phyloP scores from a whole-genome alignment of 2,797 vertebrate genomes.

The Acanthurus leucopareius region DNA sequence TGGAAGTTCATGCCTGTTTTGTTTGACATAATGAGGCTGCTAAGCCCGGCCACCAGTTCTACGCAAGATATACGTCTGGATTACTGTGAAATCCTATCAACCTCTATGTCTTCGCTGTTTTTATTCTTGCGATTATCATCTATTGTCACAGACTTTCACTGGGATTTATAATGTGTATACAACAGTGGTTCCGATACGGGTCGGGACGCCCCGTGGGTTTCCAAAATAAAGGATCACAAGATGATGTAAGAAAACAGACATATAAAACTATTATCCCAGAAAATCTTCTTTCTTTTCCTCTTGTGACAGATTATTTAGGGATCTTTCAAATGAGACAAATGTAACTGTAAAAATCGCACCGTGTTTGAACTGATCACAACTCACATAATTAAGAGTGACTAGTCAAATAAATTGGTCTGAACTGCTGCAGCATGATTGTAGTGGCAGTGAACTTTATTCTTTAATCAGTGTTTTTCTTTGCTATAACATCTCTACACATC shows the following conservation, averaged over 20 bases:
- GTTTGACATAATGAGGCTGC: conserved; percentile 31
- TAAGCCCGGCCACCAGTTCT: not conserved
- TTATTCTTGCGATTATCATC: not conserved
- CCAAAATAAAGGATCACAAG: not conserved
- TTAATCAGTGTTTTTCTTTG: not conserved
- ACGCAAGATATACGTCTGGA: not conserved
- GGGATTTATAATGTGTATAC: not conserved
- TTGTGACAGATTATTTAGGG: not conserved
- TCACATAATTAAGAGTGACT: not conserved
- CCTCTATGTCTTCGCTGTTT: not conserved
- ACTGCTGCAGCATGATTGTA: not conserved
- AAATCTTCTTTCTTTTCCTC: not conserved
- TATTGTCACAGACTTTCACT: not conserved
- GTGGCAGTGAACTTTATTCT: conserved; percentile 47
- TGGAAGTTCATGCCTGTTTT: conserved; percentile 26
- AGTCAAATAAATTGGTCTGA: not conserved
- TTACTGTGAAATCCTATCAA: not conserved
- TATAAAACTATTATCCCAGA: too few species aligned
- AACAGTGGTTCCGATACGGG: not conserved
- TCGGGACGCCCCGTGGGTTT: not conserved
- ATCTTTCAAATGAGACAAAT: not conserved
- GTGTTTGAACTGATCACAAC: not conserved
- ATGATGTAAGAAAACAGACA: too few species aligned
- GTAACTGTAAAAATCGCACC: not conserved
- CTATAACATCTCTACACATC: conserved; percentile 12